These are phyloP conservation scores for Pachyuromys duprasi DNA, from an alignment of 2,797 vertebrate genomes.

Conservation along the genomic window DNA sequence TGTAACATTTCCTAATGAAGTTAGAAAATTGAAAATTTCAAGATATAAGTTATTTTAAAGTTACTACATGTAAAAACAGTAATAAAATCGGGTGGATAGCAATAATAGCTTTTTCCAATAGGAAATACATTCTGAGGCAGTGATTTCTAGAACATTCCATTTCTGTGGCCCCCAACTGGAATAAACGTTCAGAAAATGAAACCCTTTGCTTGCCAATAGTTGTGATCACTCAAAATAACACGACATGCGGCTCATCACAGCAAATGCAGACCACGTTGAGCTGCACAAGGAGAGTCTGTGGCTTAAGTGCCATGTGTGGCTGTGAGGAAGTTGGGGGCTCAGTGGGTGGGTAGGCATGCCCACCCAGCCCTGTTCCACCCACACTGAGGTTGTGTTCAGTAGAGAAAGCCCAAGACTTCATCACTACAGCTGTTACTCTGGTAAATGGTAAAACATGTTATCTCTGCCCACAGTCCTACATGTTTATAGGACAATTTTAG, in stretches of 20 bases:
- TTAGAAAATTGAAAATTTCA: constrained; percentile 35
- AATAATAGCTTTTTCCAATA: neutral
- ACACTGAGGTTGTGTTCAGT: neutral
- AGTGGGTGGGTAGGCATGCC: constrained; percentile 34
- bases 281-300: constrained; percentile 17
- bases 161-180: neutral
- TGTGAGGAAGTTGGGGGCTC: constrained; percentile 67
- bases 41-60: constrained; percentile 11
- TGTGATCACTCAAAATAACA: constrained; percentile 60
- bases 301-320: constrained; percentile 50
- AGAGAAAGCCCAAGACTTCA: constrained; percentile 59
- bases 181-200: constrained; percentile 60
- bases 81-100: neutral
- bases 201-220: constrained; percentile 61
- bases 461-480: neutral
- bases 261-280: constrained; percentile 64
- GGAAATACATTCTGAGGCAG: neutral
- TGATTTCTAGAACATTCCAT: constrained; percentile 71
- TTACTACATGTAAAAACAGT: neutral
- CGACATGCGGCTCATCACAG: constrained; percentile 50
- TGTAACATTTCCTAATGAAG: neutral
- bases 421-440: constrained; percentile 32
- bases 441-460: constrained; percentile 61
- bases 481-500: neutral
- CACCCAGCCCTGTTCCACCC: constrained; percentile 36